Evolutionary conservation across 1,140 invertebrate species (phyloP), one percentile per base, ranked within the genome.

Genomic region (Neodiprion virginianus): DNA sequence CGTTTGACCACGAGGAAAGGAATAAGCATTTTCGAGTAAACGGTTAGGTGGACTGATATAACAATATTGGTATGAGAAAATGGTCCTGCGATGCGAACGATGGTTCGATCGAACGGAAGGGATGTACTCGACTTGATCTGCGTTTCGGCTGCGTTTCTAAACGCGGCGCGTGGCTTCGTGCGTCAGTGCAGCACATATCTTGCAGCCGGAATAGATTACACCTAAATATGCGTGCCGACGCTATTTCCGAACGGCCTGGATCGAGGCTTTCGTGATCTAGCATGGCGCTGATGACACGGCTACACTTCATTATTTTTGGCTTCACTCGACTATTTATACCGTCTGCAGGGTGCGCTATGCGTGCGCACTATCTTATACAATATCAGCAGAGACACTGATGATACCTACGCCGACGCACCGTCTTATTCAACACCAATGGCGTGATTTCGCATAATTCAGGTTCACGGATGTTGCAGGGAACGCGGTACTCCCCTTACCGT

Each of bases 181-280:
- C 77, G 76, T 79, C 73, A 75, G 74, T 48, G 53, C 74, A 72
- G 75, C 67, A 69, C 28, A 21, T n/a, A 66, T 23, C 21, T 12
- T 14, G 11, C 68, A 69, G 76, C 67, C 75, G 67, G 74, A 61
- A 61, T 66, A 73, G 72, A 66, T 80, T 72, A 71, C 71, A 68
- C 75, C 75, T 70, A 80, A 82, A 81, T 76, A 74, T 68, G 72
- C 11, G 53, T 66, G 61, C 74, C 65, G 67, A 17, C 68, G 80
- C 81, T 82, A 82, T 82, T 82, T 82, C 81, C 75, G 78, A 76
- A 74, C 79, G 81, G 79, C 80, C 78, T 82, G 81, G 78, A 79
- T 77, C 75, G 72, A 68, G 67, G 48, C 72, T 77, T 49, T 71
- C 23, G 23, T 61, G 48, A 71, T 71, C 23, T 49, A 47, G 48